Percentiles rank a stretch among this genome's conserved stretches.
Evolutionary conservation across 2,888 invertebrate species (phyloP).

Genomic region (Noctuana brunneofusca): DNA sequence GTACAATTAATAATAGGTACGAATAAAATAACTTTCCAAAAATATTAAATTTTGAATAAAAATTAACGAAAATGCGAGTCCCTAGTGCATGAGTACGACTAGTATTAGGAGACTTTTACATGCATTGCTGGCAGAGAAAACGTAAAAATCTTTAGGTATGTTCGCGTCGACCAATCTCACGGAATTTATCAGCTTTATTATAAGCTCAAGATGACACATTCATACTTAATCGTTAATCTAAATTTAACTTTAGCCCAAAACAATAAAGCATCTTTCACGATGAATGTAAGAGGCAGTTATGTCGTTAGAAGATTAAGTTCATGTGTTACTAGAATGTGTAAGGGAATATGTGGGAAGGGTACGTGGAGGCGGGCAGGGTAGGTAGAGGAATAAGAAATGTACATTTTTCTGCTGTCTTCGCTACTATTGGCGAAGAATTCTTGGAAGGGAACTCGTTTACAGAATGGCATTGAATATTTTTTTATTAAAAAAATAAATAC

Average conservation of each 20-base stretch:
- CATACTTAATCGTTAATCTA: background rate
- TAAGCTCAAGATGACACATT: slow-evolving; percentile 8
- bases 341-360: slow-evolving; percentile 47
- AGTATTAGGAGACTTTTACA: background rate
- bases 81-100: background rate
- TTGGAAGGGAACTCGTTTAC: slow-evolving; percentile 15
- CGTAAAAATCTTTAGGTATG: slow-evolving; percentile 42
- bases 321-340: slow-evolving; percentile 47
- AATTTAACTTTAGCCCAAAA: background rate
- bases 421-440: slow-evolving; percentile 61
- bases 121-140: background rate
- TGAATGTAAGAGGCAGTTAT: slow-evolving; percentile 21
- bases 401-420: slow-evolving; percentile 50
- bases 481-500: no score
- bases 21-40: no score
- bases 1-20: no score
- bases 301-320: slow-evolving; percentile 25
- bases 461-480: background rate
- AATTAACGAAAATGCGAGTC: background rate
- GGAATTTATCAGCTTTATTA: slow-evolving; percentile 39
- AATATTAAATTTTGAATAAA: no score
- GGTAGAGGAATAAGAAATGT: slow-evolving; percentile 50
- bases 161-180: slow-evolving; percentile 42
- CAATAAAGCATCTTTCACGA: slow-evolving; percentile 24
- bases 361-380: slow-evolving; percentile 48